phyloP scores from a whole-genome alignment of 2,888 invertebrate species.

The Cremastinae sp. region DNA sequence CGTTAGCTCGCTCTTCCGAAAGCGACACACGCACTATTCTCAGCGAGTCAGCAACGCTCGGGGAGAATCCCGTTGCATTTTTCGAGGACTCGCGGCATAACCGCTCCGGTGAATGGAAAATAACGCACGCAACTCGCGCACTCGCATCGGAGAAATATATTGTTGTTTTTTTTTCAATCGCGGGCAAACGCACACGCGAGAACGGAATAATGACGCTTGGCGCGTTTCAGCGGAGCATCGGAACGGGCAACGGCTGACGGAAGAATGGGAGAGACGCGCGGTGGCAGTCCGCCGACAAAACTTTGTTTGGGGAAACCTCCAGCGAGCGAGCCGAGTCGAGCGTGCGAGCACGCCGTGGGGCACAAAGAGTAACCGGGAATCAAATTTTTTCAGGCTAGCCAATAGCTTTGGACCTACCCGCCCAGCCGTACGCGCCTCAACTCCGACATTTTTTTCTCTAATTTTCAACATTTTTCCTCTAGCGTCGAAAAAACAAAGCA shows the following conservation, averaged over 20 bases:
- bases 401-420: slow-evolving; percentile 36
- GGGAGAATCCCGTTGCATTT: slow-evolving; percentile 57
- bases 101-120: slow-evolving; percentile 2
- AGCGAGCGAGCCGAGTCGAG: slow-evolving; percentile 50
- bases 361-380: slow-evolving; percentile 47
- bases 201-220: neutral
- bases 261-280: slow-evolving; percentile 50
- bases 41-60: slow-evolving; percentile 49
- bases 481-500: too few relatives aligned
- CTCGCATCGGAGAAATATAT: slow-evolving; percentile 1
- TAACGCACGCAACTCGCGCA: neutral
- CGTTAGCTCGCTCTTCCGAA: too few relatives aligned
- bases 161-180: too few relatives aligned
- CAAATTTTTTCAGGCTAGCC: slow-evolving; percentile 59
- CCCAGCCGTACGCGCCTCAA: neutral
- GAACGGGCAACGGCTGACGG: slow-evolving; percentile 45
- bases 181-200: too few relatives aligned
- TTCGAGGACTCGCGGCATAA: slow-evolving; percentile 27
- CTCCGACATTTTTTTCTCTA: too few relatives aligned
- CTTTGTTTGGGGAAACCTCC: slow-evolving; percentile 59
- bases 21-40: slow-evolving; percentile 20
- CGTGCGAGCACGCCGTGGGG: slow-evolving; percentile 24
- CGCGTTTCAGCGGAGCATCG: slow-evolving; percentile 36
- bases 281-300: slow-evolving; percentile 55
- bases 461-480: too few relatives aligned